A percentile compares a stretch with the other conserved stretches of the same genome.
phyloP scores from a whole-genome alignment of 2,888 invertebrate species.

The Chrysolina americana region DNA sequence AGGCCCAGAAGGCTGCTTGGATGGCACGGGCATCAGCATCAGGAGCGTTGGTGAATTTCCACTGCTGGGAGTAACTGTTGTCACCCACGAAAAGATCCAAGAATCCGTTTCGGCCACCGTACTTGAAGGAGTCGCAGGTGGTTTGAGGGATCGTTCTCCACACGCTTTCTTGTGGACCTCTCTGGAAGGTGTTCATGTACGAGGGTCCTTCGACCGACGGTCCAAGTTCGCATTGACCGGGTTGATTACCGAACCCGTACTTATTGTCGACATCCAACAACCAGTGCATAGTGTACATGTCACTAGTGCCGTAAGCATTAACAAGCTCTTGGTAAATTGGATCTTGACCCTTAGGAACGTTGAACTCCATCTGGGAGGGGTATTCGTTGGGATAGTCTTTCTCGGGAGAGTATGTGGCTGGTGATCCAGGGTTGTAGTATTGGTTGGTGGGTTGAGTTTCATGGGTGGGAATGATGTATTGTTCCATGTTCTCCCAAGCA shows the following conservation, averaged over 20 bases:
- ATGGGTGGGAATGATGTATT: constrained; percentile 49
- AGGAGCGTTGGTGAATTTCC: constrained; percentile 54
- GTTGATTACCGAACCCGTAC: constrained; percentile 54
- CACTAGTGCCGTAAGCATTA: constrained; percentile 47
- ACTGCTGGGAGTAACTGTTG: constrained; percentile 45
- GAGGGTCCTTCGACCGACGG: constrained; percentile 50
- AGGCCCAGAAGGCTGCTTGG: constrained; percentile 55
- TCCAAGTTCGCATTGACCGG: constrained; percentile 50
- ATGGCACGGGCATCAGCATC: constrained; percentile 56
- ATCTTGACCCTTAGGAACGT: constrained; percentile 51
- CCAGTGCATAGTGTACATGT: constrained; percentile 54
- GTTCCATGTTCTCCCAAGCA: constrained; percentile 53
- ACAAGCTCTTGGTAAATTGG: constrained; percentile 53
- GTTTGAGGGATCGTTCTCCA: constrained; percentile 53
- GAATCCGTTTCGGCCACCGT: constrained; percentile 52
- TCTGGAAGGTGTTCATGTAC: constrained; percentile 52
- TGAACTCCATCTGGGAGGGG: constrained; percentile 44
- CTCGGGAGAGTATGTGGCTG: constrained; percentile 44
- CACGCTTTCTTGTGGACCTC: constrained; percentile 49
- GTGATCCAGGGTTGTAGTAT: constrained; percentile 47
- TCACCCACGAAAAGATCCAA: constrained; percentile 47
- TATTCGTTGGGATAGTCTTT: constrained; percentile 47
- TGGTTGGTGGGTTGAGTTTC: constrained; percentile 43
- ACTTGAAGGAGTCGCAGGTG: constrained; percentile 54
- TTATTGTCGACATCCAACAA: constrained; percentile 53